phyloP scores from a whole-genome alignment of 2,113 vertebrate genomes.

The Origma solitaria region DNA sequence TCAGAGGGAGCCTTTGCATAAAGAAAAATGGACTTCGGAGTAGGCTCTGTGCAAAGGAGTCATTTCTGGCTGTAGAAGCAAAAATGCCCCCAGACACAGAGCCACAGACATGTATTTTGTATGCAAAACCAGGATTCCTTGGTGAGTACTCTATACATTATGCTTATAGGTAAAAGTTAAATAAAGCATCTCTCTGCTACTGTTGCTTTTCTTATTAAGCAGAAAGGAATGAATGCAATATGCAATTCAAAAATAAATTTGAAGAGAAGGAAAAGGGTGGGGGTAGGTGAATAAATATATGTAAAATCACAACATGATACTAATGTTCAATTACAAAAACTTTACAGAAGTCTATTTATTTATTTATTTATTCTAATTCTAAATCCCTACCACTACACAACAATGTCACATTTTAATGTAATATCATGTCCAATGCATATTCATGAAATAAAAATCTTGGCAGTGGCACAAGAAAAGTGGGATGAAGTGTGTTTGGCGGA shows the following conservation, averaged over 20 bases:
- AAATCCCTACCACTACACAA: slow-evolving; percentile 74
- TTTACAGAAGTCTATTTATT: slow-evolving; percentile 49
- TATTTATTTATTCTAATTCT: slow-evolving; percentile 69
- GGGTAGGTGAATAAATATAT: slow-evolving; percentile 19
- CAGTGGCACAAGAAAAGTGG: slow-evolving; percentile 83
- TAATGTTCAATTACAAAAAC: slow-evolving; percentile 65
- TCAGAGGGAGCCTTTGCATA: neutral
- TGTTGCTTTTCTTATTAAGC: slow-evolving; percentile 29
- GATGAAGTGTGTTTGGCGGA: slow-evolving; percentile 94
- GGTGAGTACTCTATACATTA: neutral
- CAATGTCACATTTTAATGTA: slow-evolving; percentile 91
- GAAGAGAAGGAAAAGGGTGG: neutral
- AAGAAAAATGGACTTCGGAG: neutral
- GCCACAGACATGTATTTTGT: neutral
- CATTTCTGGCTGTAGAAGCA: slow-evolving; percentile 22
- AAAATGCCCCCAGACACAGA: neutral
- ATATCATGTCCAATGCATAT: slow-evolving; percentile 91
- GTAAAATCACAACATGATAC: slow-evolving; percentile 36
- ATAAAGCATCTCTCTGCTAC: slow-evolving; percentile 18
- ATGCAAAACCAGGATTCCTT: slow-evolving; percentile 9
- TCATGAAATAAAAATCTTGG: slow-evolving; percentile 89
- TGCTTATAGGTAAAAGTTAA: slow-evolving; percentile 20
- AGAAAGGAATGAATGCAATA: slow-evolving; percentile 34
- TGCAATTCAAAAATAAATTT: slow-evolving; percentile 30
- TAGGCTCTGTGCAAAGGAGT: neutral